Evolutionary conservation across 2,888 invertebrate species (phyloP).

Genomic region (Parapristionchus giblindavisi): DNA sequence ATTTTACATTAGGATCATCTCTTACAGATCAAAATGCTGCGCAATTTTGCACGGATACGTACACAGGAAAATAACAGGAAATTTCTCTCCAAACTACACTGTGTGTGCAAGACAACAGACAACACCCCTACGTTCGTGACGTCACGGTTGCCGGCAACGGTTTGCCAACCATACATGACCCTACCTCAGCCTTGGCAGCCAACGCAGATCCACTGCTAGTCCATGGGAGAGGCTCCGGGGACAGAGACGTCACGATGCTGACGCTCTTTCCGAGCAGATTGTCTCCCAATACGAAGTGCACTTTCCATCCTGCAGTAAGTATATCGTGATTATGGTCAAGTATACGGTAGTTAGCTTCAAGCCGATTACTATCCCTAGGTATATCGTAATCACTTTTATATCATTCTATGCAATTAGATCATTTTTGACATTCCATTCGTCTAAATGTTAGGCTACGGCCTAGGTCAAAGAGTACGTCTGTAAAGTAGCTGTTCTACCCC

Average conservation of each 20-base stretch:
- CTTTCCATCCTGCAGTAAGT: constrained; percentile 56
- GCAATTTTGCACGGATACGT: no score
- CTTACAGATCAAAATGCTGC: no score
- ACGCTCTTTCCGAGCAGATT: constrained; percentile 58
- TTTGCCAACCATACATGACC: not conserved
- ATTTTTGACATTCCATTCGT: not conserved
- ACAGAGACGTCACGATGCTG: constrained; percentile 44
- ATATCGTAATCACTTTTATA: not conserved
- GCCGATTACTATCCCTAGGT: no score
- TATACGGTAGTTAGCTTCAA: no score
- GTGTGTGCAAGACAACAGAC: no score
- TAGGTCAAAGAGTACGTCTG: not conserved
- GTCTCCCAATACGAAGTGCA: constrained; percentile 60
- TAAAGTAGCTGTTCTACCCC: not conserved
- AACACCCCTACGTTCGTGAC: no score
- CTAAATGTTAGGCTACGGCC: not conserved
- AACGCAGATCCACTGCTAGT: constrained; percentile 18
- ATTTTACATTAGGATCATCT: no score
- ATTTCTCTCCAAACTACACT: no score
- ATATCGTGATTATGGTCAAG: not conserved
- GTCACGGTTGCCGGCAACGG: not conserved
- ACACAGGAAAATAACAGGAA: no score
- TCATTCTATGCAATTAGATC: not conserved
- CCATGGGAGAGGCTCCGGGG: constrained; percentile 37
- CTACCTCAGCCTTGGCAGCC: constrained; percentile 26